Evolutionary conservation across 2,113 vertebrate genomes (phyloP), one percentile per base, ranked within the genome.

Genomic region (Buteo buteo): DNA sequence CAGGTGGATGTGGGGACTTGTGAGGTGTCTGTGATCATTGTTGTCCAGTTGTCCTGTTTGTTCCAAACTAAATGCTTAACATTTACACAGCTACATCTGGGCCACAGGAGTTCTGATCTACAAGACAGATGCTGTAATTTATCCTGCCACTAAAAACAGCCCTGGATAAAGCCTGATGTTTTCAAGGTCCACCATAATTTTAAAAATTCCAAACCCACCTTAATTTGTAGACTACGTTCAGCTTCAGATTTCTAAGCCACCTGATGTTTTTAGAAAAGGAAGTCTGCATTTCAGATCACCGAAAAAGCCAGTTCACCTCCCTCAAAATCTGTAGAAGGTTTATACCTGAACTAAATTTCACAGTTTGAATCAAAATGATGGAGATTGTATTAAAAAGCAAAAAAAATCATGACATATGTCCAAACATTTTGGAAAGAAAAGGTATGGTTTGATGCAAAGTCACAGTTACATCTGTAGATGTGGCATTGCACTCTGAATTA

Each of bases 381-480:
- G 42, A 10, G 47, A 65, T 7, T 76, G 21, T 34, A 34, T n/a
- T 64, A n/a, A 82, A 90, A 87, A 74, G 11, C 6, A 81, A 83
- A 82, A 12, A 6, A 57, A 79, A 64, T 66, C 7, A 28, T 3
- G 6, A 59, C 0, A 3, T 4, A 11, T 5, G 6, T 22, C 4
- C 38, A 66, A 74, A 74, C 11, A 78, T 76, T 84, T 86, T 79
- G 10, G 45, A 42, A 88, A 70, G 12, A 84, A 73, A 94, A 80
- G 5, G 6, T 45, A 34, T 7, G 12, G 12, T 34, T 49, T 67
- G 40, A 38, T 58, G 17, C 13, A 88, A 88, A 87, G 64, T 78
- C 16, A 25, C 2, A 5, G 31, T 66, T 94, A 47, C 31, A 26
- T 70, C 67, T 66, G 7, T 49, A 36, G 13, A 11, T 57, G 15